phyloP scores from a whole-genome alignment of 2,888 invertebrate species.

The Eristalis pertinax region DNA sequence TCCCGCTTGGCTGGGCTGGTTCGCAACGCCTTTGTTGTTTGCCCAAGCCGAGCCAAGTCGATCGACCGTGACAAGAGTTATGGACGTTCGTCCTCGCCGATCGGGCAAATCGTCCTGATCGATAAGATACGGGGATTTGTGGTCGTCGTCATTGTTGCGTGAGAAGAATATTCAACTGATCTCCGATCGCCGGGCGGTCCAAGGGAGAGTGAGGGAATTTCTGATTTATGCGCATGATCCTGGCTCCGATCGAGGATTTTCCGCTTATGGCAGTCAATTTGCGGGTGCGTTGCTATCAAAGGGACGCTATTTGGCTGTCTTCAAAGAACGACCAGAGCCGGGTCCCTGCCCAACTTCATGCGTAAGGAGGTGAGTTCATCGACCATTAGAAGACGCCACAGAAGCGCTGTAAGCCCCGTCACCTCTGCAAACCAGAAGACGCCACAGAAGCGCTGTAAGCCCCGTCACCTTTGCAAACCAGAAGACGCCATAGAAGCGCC shows the following conservation, averaged over 20 bases:
- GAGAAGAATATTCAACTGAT: background rate
- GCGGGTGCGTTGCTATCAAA: no score
- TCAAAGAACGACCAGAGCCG: no score
- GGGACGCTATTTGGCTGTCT: no score
- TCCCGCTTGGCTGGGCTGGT: constrained; percentile 36
- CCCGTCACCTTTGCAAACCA: no score
- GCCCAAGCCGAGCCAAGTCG: constrained; percentile 42
- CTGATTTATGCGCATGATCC: background rate
- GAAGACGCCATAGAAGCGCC: no score
- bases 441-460: no score
- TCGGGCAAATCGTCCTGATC: background rate
- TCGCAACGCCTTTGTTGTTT: constrained; percentile 39
- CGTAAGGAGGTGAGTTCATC: no score
- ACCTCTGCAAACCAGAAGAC: no score
- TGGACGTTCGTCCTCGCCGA: background rate
- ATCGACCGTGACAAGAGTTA: constrained; percentile 32
- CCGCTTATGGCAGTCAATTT: no score
- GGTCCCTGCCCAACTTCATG: no score
- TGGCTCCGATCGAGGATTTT: background rate
- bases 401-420: no score
- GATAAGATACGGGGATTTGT: background rate
- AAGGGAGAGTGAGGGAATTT: background rate
- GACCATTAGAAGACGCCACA: no score
- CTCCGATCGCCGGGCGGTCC: background rate
- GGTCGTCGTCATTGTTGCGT: background rate